A percentile compares a stretch with the other conserved stretches of the same genome.
Conservation (phyloP, 2,113 vertebrate genomes). For the Phaethon lepturus region DNA sequence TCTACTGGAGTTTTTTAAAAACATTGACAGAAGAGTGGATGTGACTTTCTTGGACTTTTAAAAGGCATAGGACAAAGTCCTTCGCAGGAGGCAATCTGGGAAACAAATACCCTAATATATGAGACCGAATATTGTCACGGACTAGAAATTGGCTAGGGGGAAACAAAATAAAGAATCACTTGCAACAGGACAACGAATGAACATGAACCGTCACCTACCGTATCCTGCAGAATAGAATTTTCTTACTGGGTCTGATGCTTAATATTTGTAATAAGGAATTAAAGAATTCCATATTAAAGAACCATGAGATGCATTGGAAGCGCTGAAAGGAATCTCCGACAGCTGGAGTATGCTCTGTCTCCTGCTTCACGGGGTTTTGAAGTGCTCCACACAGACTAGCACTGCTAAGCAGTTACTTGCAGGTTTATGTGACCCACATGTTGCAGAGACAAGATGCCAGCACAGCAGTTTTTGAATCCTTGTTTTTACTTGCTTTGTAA, state of each 20-base stretch:
- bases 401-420: not conserved
- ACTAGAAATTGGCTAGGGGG: constrained; percentile 10
- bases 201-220: not conserved
- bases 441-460: not conserved
- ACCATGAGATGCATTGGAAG: not conserved
- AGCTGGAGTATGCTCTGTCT: not conserved
- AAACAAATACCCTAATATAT: constrained; percentile 45
- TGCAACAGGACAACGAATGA: not conserved
- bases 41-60: constrained; percentile 41
- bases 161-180: not conserved
- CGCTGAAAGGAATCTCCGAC: not conserved
- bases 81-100: constrained; percentile 46
- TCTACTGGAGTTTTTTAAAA: not conserved
- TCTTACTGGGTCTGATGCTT: not conserved
- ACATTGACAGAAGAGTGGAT: constrained; percentile 14
- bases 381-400: not conserved
- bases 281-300: not conserved
- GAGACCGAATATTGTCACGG: constrained; percentile 7
- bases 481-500: not conserved
- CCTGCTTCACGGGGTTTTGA: not conserved
- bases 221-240: not conserved
- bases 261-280: not conserved
- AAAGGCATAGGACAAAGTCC: constrained; percentile 38
- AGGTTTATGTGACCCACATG: not conserved
- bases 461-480: not conserved